Conservation (phyloP, 2,888 invertebrate genomes). For the Leptothorax acervorum region DNA sequence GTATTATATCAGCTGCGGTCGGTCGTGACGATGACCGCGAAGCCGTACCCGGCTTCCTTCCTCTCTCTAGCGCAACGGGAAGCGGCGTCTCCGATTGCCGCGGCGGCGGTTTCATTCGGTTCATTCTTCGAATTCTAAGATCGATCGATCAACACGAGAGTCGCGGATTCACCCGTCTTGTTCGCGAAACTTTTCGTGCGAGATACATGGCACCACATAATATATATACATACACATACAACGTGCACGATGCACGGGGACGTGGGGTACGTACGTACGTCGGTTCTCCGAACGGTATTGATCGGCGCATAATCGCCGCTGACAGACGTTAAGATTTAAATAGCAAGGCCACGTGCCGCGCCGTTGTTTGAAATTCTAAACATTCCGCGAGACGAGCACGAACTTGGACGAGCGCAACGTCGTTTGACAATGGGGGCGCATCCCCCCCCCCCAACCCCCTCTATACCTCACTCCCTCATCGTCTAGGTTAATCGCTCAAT, state of each 20-base stretch:
- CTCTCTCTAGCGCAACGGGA: background rate
- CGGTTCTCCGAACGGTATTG: slow-evolving; percentile 53
- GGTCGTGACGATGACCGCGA: slow-evolving; percentile 54
- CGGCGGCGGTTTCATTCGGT: background rate
- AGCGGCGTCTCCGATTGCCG: background rate
- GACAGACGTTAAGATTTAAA: slow-evolving; percentile 70
- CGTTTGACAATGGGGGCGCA: background rate
- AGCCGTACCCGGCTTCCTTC: slow-evolving; percentile 66
- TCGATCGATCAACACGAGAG: too few species aligned
- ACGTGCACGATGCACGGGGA: background rate
- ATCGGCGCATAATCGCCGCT: slow-evolving; percentile 63
- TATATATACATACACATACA: background rate
- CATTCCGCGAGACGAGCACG: slow-evolving; percentile 30
- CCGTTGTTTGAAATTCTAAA: slow-evolving; percentile 62
- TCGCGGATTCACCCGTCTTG: slow-evolving; percentile 18
- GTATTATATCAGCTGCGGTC: slow-evolving; percentile 71
- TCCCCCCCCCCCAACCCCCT: too few species aligned
- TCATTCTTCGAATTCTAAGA: background rate
- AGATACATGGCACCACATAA: background rate
- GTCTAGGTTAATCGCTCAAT: background rate
- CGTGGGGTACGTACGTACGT: slow-evolving; percentile 15
- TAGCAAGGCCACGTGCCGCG: slow-evolving; percentile 70
- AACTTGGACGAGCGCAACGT: background rate
- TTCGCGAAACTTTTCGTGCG: slow-evolving; percentile 41
- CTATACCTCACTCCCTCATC: rapidly evolving